A percentile compares a stretch with the other conserved stretches of the same genome.
Conservation (phyloP, 2,888 invertebrate species). For the Fabriciana adippe region DNA sequence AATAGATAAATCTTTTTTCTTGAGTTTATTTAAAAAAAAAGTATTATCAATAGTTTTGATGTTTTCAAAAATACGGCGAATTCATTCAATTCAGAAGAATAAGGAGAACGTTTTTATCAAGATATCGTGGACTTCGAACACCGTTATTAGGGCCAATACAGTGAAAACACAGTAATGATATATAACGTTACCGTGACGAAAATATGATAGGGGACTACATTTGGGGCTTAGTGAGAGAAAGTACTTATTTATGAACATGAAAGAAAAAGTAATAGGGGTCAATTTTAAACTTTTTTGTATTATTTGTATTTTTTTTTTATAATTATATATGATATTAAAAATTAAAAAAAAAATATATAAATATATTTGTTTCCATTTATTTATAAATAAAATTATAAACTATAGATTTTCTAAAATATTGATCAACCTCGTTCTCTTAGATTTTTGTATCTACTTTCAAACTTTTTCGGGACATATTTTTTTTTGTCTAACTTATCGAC, state of each 20-base stretch:
- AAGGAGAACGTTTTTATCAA: no score
- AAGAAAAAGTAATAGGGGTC: constrained; percentile 40
- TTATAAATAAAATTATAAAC: constrained; percentile 28
- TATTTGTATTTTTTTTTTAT: background rate
- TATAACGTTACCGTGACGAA: no score
- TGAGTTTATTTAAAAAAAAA: no score
- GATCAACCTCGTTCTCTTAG: constrained; percentile 33
- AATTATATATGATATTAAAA: background rate
- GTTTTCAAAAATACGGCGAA: no score
- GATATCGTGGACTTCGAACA: no score
- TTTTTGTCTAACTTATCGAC: constrained; percentile 15
- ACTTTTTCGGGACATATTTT: constrained; percentile 23
- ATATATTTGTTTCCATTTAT: constrained; percentile 35
- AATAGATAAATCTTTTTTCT: no score
- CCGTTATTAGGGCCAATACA: no score
- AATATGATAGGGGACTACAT: constrained; percentile 42
- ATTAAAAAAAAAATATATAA: constrained; percentile 18
- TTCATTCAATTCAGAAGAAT: no score
- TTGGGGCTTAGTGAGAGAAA: constrained; percentile 41
- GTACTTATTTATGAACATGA: constrained; percentile 36
- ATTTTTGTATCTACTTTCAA: no score
- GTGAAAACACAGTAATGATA: no score
- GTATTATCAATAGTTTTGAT: no score
- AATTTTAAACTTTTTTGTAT: constrained; percentile 38
- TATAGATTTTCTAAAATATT: constrained; percentile 35